Base-by-base conservation (phyloP, 2,797 vertebrate species). In the Gymnocypris eckloni region DNA sequence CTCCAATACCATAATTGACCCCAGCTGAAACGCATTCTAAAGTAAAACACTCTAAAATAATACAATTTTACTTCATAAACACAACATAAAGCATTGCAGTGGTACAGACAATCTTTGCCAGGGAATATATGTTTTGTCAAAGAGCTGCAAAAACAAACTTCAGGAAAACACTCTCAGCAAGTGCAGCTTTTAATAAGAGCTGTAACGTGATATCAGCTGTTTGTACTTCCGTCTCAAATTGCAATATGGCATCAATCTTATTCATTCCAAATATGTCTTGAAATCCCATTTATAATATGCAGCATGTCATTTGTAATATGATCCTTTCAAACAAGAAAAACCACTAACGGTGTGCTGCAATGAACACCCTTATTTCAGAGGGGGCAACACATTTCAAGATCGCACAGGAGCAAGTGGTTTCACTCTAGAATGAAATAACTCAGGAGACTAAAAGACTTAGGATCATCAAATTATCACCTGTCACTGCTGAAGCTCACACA, bases 391-490 rank as follows among this genome's bases (percentile, higher is more conserved):
- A 48, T 66, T 75, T 84, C 0, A 39, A 12, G 70, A 52, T 80
- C 48, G 75, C 72, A 72, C 64, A 82, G 18, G 43, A 83, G 45
- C 43, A 64, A 69, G 41, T 4, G 66, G 43, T 76, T 76, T 66
- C 37, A 59, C 41, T 83, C 75, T 50, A 66, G 67, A n/a, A 61
- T 76, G 59, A 82, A 80, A n/a, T 48, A 81, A 83, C 37, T 39
- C 37, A 39, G 37, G 37, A 39, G 37, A 6, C 37, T 39, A 39
- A 39, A 7, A 85, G n/a, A 71, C 9, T 43, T 4, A 16, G 66
- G 3, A 87, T 86, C 52, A 82, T 87, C 75, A 82, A 56, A 37
- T 81, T 52, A 78, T 87, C 76, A 82, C 84, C 71, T 86, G 77
- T 76, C 86, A 79, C 59, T 85, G 67, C 56, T 79, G 76, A 77